Evolutionary conservation across 2,888 invertebrate species (phyloP).

Genomic region (Polydrusus pterygomalis): DNA sequence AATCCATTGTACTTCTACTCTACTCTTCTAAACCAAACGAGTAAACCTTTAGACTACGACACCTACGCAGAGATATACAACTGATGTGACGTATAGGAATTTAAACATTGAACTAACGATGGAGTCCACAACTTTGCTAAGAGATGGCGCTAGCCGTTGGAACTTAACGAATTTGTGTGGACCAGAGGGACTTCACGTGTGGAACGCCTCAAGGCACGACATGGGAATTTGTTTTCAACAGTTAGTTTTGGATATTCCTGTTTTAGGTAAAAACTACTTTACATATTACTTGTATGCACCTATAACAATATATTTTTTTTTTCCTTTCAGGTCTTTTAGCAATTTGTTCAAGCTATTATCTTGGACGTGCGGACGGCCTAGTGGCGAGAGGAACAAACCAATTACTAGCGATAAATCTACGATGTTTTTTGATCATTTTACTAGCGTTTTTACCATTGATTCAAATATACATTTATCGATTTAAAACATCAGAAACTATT

Average conservation of each 20-base stretch:
- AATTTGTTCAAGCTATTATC: constrained; percentile 86
- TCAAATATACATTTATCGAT: constrained; percentile 78
- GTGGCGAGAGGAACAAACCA: constrained; percentile 79
- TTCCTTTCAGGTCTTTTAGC: constrained; percentile 82
- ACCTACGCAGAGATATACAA: too few species aligned
- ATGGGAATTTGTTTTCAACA: constrained; percentile 91
- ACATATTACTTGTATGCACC: too few species aligned
- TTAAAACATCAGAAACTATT: constrained; percentile 72
- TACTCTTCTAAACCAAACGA: too few species aligned
- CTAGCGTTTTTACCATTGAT: constrained; percentile 81
- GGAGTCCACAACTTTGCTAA: background rate
- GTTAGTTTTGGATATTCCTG: constrained; percentile 85
- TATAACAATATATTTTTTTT: background rate
- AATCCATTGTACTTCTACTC: too few species aligned
- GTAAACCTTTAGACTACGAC: too few species aligned
- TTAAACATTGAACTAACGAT: background rate
- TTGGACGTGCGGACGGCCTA: constrained; percentile 80
- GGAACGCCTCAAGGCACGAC: constrained; percentile 82
- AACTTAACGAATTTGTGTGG: constrained; percentile 87
- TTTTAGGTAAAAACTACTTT: constrained; percentile 73
- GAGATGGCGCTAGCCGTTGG: constrained; percentile 73
- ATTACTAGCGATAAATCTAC: constrained; percentile 77
- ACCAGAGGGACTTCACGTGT: constrained; percentile 81
- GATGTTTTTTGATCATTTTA: constrained; percentile 78
- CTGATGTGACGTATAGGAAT: background rate